Evolutionary conservation across 2,888 invertebrate species (phyloP).

Genomic region (Stegana nigrithorax): DNA sequence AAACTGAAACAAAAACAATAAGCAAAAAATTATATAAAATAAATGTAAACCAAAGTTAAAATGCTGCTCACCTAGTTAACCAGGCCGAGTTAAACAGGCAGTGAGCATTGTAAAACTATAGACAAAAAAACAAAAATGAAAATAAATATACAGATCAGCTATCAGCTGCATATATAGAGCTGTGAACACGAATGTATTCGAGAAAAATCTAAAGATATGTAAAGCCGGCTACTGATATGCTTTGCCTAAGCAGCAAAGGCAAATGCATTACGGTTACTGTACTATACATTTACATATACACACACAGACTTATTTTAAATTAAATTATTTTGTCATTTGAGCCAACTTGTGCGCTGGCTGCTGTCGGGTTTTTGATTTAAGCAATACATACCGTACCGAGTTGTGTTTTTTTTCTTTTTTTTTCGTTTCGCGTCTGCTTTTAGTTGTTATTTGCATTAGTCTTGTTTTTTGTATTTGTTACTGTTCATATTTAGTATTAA

Average conservation of each 20-base stretch:
- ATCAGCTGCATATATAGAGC: no score
- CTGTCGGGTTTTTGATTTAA: not conserved
- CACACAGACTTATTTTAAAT: conserved; percentile 2
- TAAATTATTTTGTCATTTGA: not conserved
- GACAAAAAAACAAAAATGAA: not conserved
- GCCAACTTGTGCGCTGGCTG: not conserved
- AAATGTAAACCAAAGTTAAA: conserved; percentile 61
- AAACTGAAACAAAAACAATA: conserved; percentile 37
- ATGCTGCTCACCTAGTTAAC: conserved; percentile 60
- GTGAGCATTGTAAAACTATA: conserved; percentile 13
- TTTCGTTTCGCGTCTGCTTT: not conserved
- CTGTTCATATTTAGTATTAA: not conserved
- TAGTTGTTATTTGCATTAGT: not conserved
- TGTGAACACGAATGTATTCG: no score
- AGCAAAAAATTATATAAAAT: conserved; percentile 12
- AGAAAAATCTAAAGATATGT: no score
- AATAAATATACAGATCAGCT: not conserved
- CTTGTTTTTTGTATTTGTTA: not conserved
- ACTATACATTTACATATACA: no score
- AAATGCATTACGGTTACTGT: no score
- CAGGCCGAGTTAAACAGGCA: not conserved
- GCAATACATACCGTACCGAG: not conserved
- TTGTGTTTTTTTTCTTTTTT: not conserved
- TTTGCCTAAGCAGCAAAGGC: no score
- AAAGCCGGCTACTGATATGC: no score